Base-by-base conservation (phyloP, 1,140 invertebrate species). In the Cyclina sinensis region DNA sequence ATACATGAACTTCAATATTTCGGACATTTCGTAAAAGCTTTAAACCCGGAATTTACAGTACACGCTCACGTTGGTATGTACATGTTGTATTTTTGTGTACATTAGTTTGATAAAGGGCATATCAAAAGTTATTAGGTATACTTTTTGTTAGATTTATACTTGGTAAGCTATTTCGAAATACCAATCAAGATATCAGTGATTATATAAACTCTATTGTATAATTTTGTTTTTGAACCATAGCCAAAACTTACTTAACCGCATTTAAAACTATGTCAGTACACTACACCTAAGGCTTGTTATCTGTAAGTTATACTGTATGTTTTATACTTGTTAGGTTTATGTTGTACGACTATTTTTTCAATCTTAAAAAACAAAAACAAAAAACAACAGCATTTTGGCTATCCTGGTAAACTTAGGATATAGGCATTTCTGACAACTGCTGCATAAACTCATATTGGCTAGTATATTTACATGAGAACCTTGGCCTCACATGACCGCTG, bases 401-500 rank as follows among this genome's bases (percentile, higher is more conserved):
- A n/a, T n/a, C n/a, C n/a, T n/a, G n/a, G n/a, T n/a, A n/a, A n/a
- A n/a, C n/a, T n/a, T n/a, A 43, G 14, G 43, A 43, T 43, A 43
- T 7, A 43, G 43, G 43, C 43, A 43, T 43, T 14, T 43, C 14
- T 43, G 43, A 43, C n/a, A 43, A 43, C 43, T 43, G 43, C 14
- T 7, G 43, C 4, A 43, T 43, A 32, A 51, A 78, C 43, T 35
- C 74, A 35, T 54, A 57, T 78, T 35, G 30, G 54, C 27, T 37
- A 3, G 43, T 39, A 57, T 46, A 24, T 54, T 51, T 48, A 51
- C 32, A 51, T 18, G 30, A 51, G 27, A 51, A 24, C 74, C 81
- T 84, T 86, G 83, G 73, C 83, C 83, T 86, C 68, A 76, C 73
- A 54, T 86, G 83, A 86, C 83, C 83, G 83, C 68, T 30, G 83